Evolutionary conservation across 2,888 invertebrate genomes (phyloP).

Genomic region (Dascillus cervinus): DNA sequence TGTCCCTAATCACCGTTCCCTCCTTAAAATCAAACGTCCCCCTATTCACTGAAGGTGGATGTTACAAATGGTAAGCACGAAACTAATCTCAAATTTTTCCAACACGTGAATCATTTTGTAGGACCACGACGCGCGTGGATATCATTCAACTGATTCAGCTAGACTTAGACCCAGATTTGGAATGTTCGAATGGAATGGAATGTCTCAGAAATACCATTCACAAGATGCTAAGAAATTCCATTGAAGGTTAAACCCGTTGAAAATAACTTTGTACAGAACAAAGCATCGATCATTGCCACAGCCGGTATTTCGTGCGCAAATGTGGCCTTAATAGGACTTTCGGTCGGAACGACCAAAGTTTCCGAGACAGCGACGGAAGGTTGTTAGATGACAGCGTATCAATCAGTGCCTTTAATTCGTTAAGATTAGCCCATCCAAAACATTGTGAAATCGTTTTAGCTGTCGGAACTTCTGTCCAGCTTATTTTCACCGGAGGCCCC

Average conservation of each 20-base stretch:
- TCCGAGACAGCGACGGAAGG: constrained; percentile 48
- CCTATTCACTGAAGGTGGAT: no score
- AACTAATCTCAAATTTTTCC: no score
- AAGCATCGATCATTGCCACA: constrained; percentile 34
- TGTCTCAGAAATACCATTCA: constrained; percentile 57
- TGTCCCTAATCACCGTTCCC: no score
- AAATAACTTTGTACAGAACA: constrained; percentile 44
- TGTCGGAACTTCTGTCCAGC: constrained; percentile 63
- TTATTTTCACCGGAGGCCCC: constrained; percentile 62
- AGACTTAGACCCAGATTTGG: no score
- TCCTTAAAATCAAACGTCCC: no score
- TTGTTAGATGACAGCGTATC: constrained; percentile 56
- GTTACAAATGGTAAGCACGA: no score
- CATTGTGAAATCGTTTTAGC: constrained; percentile 55
- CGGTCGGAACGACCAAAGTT: constrained; percentile 54
- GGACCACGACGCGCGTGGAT: no score
- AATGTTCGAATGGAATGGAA: no score
- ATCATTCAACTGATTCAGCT: no score
- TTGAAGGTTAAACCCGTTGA: constrained; percentile 57
- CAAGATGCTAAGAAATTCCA: constrained; percentile 58
- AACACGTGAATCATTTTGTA: no score
- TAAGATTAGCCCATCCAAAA: constrained; percentile 54
- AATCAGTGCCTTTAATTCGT: constrained; percentile 55
- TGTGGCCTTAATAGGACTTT: constrained; percentile 49
- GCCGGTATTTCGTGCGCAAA: constrained; percentile 54